Conservation (phyloP, 1,140 invertebrate genomes). For the Pogonus chalceus region DNA sequence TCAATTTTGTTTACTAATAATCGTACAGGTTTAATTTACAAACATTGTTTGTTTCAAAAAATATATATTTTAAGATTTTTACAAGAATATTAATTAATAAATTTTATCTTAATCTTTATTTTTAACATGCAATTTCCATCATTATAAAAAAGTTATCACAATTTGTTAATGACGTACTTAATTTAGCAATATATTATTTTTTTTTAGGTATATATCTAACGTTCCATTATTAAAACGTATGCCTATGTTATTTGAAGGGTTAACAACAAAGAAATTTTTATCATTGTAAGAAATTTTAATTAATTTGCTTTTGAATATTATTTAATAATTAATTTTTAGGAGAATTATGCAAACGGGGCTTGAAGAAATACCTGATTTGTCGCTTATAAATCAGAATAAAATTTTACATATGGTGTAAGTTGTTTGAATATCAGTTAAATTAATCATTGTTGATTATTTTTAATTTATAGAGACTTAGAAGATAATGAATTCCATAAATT, state of each 20-base stretch:
- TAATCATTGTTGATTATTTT: constrained; percentile 10
- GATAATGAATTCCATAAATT: constrained; percentile 44
- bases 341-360: constrained; percentile 45
- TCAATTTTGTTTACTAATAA: too few species aligned
- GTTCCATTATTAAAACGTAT: constrained; percentile 39
- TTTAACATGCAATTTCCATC: neutral
- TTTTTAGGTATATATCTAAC: constrained; percentile 41
- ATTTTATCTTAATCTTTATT: constrained; percentile 1
- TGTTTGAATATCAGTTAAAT: constrained; percentile 6
- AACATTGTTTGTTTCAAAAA: constrained; percentile 12
- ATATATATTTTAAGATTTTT: constrained; percentile 11
- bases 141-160: too few species aligned
- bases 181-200: constrained; percentile 11
- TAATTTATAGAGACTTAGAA: constrained; percentile 43
- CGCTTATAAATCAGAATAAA: constrained; percentile 34
- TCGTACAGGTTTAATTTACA: too few species aligned
- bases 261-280: constrained; percentile 36
- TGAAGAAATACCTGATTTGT: constrained; percentile 39
- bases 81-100: constrained; percentile 6
- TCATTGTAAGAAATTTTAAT: constrained; percentile 38
- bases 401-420: constrained; percentile 51
- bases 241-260: constrained; percentile 31
- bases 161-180: neutral
- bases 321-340: constrained; percentile 32
- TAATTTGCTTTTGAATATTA: constrained; percentile 9